Evolutionary conservation across 1,140 invertebrate species (phyloP).

Genomic region (Trichoplusia ni): DNA sequence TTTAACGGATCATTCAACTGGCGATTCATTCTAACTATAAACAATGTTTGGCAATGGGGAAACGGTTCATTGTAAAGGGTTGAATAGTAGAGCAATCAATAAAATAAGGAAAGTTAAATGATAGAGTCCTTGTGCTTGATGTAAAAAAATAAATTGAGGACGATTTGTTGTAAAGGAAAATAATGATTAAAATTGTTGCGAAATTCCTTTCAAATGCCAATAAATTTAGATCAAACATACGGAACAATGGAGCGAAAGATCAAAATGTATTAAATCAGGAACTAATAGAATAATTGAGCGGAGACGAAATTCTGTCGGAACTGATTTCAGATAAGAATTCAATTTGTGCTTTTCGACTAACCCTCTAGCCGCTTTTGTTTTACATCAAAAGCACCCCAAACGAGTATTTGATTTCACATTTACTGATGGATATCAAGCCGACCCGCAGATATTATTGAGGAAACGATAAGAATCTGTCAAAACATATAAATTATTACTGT

Average conservation of each 20-base stretch:
- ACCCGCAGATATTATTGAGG: slow-evolving; percentile 60
- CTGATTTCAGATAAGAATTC: slow-evolving; percentile 74
- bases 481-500: slow-evolving; percentile 49
- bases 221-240: no score
- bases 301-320: slow-evolving; percentile 33
- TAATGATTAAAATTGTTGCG: no score
- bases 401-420: slow-evolving; percentile 57
- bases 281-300: slow-evolving; percentile 35
- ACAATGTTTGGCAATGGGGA: not conserved
- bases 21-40: slow-evolving; percentile 15
- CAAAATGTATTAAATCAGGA: slow-evolving; percentile 22
- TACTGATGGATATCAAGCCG: slow-evolving; percentile 53
- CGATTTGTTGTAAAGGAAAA: no score
- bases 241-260: not conserved
- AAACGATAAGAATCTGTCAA: slow-evolving; percentile 66
- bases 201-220: no score
- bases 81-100: no score
- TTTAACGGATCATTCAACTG: slow-evolving; percentile 21
- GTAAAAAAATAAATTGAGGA: no score
- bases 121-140: no score
- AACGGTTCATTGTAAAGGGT: no score
- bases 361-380: slow-evolving; percentile 62
- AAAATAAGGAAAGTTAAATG: no score
- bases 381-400: slow-evolving; percentile 64
- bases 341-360: slow-evolving; percentile 74